Base-by-base conservation (phyloP, 2,113 vertebrate species). In the Ramphastos sulfuratus region DNA sequence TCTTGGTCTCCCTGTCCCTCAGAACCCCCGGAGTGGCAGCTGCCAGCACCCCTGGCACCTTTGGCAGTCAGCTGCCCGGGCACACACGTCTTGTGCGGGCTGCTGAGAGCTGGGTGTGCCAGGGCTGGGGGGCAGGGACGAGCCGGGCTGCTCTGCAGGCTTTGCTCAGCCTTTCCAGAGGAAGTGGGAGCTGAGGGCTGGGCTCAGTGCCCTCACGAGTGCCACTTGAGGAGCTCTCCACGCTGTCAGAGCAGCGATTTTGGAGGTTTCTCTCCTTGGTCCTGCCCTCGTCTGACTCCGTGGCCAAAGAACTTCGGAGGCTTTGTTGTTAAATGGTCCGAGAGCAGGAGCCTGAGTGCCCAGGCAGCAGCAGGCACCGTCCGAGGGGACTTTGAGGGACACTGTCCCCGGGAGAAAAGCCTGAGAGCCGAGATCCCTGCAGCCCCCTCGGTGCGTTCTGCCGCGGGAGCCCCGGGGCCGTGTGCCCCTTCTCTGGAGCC, bases 1-100 rank as follows among this genome's bases (percentile, higher is more conserved):
- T 37, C 6, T 16, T 6, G 9, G n/a, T 16, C 15, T 35, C 56
- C 33, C 20, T 12, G 0, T 25, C 35, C 71, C 65, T 37, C 52
- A 61, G 82, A 63, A 58, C 59, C 27, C 21, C n/a, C 70, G 4
- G 24, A 63, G 4, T 31, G 55, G 42, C 78, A 77, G 75, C 75
- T 82, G 11, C 63, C 21, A 0, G 19, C 31, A 69, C 0, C 0
- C 58, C 66, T 80, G 82, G 25, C 59, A 15, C 0, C 10, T 12
- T 56, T 80, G 72, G 67, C 55, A 54, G 55, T 77, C 1, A 2
- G 13, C 63, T 76, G n/a, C 63, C 66, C 2, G 1, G 50, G 67
- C n/a, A 8, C n/a, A 7, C 12, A 8, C n/a, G 6, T 33, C 39
- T 28, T 76, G 50, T 15, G 55, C 30, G 50, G 70, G 55, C 48